Evolutionary conservation across 64 coral and sea anemone species (phyloP), one percentile per base, ranked within the genome.

Genomic region (Porites lutea): DNA sequence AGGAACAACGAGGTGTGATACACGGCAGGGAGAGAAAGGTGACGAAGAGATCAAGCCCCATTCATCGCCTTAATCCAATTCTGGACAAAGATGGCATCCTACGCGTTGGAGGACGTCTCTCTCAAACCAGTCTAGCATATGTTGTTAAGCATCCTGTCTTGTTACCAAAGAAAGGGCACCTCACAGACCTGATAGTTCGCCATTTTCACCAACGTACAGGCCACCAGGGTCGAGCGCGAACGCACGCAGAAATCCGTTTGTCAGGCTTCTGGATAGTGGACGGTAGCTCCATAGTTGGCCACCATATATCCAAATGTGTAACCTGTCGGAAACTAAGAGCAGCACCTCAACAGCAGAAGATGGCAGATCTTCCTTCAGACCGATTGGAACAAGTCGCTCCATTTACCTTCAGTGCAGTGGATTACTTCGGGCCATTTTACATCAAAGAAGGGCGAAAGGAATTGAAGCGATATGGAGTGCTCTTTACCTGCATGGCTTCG

Each of bases 261-360:
- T 53, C 77, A 1, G 73, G 79, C 22, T 55, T 79, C 9, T 82
- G 79, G 79, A 82, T 61, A 12, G n/a, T 82, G 48, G 52, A 18
- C 2, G 54, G 79, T 3, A 64, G 79, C 13, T 61, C 53, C 6
- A 60, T 52, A 21, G 77, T 52, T 2, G 57, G 50, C 2, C 50
- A 20, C 6, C 77, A 57, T 11, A 8, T 57, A 6, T 16, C 22
- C 51, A 57, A 57, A 60, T 57, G 50, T 14, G 14, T 79, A 51
- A 79, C 50, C 2, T 55, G 77, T 27, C 1, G 51, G 57, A 79
- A 79, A 16, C 15, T 79, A 9, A 73, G 77, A 54, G 21, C 50
- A 0, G 16, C 77, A 43, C n/a, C 19, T 13, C 77, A 79, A 79
- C 51, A 60, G 23, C 77, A 79, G 23, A 57, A 79, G 77, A 79